These are phyloP conservation scores for Cygnus olor DNA, from an alignment of 2,797 vertebrate genomes.

Conservation along the genomic window DNA sequence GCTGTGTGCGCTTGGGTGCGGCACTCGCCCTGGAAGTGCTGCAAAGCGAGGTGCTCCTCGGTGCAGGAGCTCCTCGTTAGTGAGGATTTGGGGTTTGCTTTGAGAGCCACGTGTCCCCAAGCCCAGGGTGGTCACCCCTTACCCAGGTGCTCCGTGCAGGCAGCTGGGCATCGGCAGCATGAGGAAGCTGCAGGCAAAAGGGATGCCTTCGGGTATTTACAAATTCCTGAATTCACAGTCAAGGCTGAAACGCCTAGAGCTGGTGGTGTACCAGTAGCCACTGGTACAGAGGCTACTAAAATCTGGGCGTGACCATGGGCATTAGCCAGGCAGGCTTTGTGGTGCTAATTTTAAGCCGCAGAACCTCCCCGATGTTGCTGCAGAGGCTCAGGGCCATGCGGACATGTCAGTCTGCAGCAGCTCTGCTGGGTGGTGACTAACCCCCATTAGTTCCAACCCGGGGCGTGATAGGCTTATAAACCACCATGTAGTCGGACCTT, in stretches of 20 bases:
- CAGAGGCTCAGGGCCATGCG: background rate
- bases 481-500: background rate
- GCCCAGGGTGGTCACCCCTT: background rate
- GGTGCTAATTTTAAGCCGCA: background rate
- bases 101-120: background rate
- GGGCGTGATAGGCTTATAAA: background rate
- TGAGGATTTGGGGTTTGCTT: background rate
- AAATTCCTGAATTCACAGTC: background rate
- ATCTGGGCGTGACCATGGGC: background rate
- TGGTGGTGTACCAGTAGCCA: background rate
- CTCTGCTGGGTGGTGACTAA: background rate
- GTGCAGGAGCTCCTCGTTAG: background rate
- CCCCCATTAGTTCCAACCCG: background rate
- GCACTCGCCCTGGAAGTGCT: background rate
- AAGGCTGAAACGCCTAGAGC: background rate
- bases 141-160: background rate
- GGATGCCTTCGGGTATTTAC: background rate
- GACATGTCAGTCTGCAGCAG: background rate
- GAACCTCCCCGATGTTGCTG: background rate
- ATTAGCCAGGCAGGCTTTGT: background rate
- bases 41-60: accelerated
- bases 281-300: background rate
- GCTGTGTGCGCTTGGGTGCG: background rate
- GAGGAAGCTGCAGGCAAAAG: background rate
- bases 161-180: too few species aligned